Evolutionary conservation across 2,113 vertebrate species (phyloP).

Genomic region (Kryptolebias marmoratus): DNA sequence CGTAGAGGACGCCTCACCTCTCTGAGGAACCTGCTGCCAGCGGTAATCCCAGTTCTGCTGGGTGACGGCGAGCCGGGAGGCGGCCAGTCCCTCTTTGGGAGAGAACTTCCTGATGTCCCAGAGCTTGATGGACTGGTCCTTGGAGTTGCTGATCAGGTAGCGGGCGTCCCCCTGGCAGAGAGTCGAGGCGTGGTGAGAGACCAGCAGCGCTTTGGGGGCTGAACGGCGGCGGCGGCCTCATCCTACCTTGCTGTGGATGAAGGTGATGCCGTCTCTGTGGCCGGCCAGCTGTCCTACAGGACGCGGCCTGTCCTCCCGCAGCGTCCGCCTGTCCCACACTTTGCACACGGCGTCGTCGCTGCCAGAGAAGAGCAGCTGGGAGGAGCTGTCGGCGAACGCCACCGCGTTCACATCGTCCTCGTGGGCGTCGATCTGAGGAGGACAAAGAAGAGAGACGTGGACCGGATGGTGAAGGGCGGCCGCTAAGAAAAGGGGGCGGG

Average conservation of each 20-base stretch:
- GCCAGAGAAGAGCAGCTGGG: constrained; percentile 91
- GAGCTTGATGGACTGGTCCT: constrained; percentile 94
- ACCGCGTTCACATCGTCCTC: constrained; percentile 94
- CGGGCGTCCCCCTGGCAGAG: constrained; percentile 87
- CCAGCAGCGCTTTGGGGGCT: neutral
- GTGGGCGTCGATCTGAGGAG: constrained; percentile 87
- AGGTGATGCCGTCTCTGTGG: constrained; percentile 92
- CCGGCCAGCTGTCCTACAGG: constrained; percentile 91
- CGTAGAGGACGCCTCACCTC: constrained; percentile 77
- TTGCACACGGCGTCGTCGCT: constrained; percentile 93
- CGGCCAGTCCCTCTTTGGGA: constrained; percentile 87
- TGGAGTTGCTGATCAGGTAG: constrained; percentile 94
- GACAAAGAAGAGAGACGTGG: constrained; percentile 9
- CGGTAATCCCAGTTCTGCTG: constrained; percentile 95
- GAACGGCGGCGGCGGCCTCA: constrained; percentile 10
- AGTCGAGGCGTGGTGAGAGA: neutral
- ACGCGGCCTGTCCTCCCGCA: constrained; percentile 89
- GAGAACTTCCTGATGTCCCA: constrained; percentile 93
- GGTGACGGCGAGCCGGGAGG: constrained; percentile 89
- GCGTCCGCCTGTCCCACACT: constrained; percentile 91
- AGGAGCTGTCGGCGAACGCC: constrained; percentile 89
- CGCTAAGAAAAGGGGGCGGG: neutral
- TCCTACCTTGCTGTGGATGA: constrained; percentile 92
- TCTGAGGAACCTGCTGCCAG: constrained; percentile 93
- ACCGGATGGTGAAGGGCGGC: constrained; percentile 61